phyloP scores from a whole-genome alignment of 2,113 vertebrate genomes.

The Microtus ochrogaster region DNA sequence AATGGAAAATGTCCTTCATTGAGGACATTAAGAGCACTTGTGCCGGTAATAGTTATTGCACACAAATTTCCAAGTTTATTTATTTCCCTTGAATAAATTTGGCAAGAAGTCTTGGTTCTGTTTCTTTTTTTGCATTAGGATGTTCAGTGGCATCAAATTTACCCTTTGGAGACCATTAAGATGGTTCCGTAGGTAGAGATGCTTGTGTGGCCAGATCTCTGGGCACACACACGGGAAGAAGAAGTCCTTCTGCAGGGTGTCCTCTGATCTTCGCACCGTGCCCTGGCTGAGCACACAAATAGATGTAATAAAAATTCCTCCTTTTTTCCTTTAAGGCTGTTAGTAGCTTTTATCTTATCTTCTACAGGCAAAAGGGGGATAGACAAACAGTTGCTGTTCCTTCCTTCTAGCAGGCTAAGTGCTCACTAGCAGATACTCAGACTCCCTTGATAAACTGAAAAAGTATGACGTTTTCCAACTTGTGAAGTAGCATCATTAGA shows the following conservation, averaged over 20 bases:
- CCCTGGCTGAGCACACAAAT: neutral
- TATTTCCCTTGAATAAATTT: constrained; percentile 76
- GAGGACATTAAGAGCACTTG: constrained; percentile 85
- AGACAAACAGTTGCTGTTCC: neutral
- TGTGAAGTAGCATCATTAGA: constrained; percentile 10
- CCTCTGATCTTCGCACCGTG: too few species aligned
- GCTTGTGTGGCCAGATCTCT: neutral
- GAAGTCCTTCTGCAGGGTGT: too few species aligned
- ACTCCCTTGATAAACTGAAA: neutral
- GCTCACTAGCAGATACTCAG: neutral
- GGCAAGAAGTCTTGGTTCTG: constrained; percentile 5
- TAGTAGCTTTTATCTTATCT: constrained; percentile 21
- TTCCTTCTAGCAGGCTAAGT: constrained; percentile 9
- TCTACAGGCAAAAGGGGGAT: neutral
- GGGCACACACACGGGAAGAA: neutral
- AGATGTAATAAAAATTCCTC: neutral
- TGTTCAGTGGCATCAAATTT: neutral
- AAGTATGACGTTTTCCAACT: constrained; percentile 17
- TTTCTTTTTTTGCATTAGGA: constrained; percentile 38
- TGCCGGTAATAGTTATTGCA: constrained; percentile 76
- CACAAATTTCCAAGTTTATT: constrained; percentile 80
- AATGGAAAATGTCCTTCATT: constrained; percentile 84
- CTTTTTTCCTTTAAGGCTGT: neutral
- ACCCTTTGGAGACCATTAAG: neutral
- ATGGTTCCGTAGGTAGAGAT: neutral